phyloP scores from a whole-genome alignment of 2,113 vertebrate genomes.

The Sciurus niger region DNA sequence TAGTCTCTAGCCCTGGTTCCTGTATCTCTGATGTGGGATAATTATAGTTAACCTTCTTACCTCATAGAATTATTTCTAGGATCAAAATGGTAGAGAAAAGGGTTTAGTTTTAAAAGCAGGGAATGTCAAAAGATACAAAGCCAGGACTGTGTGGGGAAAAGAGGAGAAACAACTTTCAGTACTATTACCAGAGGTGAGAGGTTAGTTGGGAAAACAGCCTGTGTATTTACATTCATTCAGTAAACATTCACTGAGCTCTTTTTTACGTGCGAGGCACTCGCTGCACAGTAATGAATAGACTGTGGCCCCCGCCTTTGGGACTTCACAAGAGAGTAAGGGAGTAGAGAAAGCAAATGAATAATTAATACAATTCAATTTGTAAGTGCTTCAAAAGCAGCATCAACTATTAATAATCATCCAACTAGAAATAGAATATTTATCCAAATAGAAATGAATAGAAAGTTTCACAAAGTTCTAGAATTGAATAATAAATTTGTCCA shows the following conservation, averaged over 20 bases:
- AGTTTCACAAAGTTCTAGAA: background rate
- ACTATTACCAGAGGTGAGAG: background rate
- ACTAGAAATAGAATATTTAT: slow-evolving; percentile 25
- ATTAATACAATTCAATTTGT: slow-evolving; percentile 34
- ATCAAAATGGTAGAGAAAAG: background rate
- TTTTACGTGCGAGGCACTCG: background rate
- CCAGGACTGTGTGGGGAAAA: background rate
- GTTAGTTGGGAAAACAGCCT: background rate
- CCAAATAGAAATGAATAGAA: slow-evolving; percentile 7
- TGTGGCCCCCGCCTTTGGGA: background rate
- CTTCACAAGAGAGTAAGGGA: background rate
- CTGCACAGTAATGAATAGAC: background rate
- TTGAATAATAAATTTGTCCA: background rate
- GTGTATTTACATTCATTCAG: background rate
- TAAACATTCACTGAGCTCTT: background rate
- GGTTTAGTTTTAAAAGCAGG: background rate
- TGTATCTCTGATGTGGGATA: too few relatives aligned
- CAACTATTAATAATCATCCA: slow-evolving; percentile 40
- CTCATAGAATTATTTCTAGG: background rate
- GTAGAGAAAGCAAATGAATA: slow-evolving; percentile 43
- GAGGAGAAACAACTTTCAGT: background rate
- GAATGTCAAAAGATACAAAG: background rate
- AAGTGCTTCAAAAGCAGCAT: slow-evolving; percentile 5
- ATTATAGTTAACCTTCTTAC: background rate
- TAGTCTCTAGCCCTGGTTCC: background rate